Base-by-base conservation (phyloP, 2,797 vertebrate genomes). In the Psittacula echo region DNA sequence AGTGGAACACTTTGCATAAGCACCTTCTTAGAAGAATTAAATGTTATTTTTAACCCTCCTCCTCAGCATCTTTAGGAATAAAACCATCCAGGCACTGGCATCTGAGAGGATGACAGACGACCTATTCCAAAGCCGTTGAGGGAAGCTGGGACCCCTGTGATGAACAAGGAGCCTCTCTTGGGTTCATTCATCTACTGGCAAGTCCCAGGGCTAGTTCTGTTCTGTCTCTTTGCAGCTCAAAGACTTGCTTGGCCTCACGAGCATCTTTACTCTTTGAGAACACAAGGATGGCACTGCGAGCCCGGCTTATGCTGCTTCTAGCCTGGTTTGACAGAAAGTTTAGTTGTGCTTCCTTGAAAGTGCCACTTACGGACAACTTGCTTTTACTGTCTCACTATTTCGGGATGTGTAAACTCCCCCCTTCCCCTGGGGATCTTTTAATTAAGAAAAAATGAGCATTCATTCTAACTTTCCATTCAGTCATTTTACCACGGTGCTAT, bases 401-500 rank as follows among this genome's bases (percentile, higher is more conserved):
- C 0, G 34, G 81, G 93, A 93, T 75, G 76, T 89, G 89, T 87
- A 82, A 86, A 93, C 83, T 79, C 51, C 32, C 72, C 22, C 84
- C 73, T 90, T 92, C 50, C 77, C 39, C 86, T 15, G 91, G 93
- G 89, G 94, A 93, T 78, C 67, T 89, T 90, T 79, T 77, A 44
- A 94, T 91, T 93, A 83, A 81, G 53, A 37, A 67, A 85, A 89
- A 90, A 30, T 11, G 56, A 87, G 79, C 23, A 56, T 76, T 95
- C 3, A 37, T 85, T 89, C 73, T 94, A 95, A 90, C 78, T 44
- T 89, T 79, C 93, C 91, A 79, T 13, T 30, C 92, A 85, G 62
- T 92, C 94, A 34, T 95, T 95, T 91, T 84, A 84, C 95, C 93
- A 80, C 5, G 96, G 97, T 97, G 97, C 97, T 97, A 95, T 91